Base-by-base conservation (phyloP, 2,888 invertebrate species). In the Petrophora chlorosata region DNA sequence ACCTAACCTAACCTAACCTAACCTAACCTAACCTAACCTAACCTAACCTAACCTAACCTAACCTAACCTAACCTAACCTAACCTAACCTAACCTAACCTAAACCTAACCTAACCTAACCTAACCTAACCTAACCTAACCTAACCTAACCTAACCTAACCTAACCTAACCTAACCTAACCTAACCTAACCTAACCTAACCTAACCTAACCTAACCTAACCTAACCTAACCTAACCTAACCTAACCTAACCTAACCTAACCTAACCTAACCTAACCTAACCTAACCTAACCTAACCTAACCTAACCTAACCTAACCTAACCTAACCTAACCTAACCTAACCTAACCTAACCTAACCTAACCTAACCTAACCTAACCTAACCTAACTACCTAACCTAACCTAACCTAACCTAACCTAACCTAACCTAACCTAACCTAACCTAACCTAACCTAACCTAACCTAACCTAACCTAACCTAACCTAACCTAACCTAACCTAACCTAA, bases 121-220 rank as follows among this genome's bases (percentile, higher is more conserved):
- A 57, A 53, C 51, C 53, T 46, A 53, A 50, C 54, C 52, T 51
- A 53, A 53, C 54, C 54, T 54, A 59, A 57, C 56, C 55, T 55
- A 60, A 56, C 59, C 56, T 51, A 57, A 60, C 56, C 57, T 54
- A 56, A 55, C 53, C 56, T 53, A 60, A 60, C 54, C 54, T 54
- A 56, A 59, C 55, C 54, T 52, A 53, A 54, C 50, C 52, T 50
- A 51, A 58, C 53, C 57, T 53, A 55, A 48, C 52, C 54, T 53
- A 54, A 53, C 57, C 56, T 52, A 54, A 53, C 51, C 49, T 43
- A 53, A 50, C 45, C 51, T 41, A 51, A 53, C 53, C 50, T 48
- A 55, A 53, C 55, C 49, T 50, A 54, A 54, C 54, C 54, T 50
- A 54, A 54, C 54, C 54, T 51, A 54, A 51, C 51, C 56, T 47